A percentile compares a stretch with the other conserved stretches of the same genome.
Conservation (phyloP, 2,113 vertebrate genomes). For the Vidua chalybeata region DNA sequence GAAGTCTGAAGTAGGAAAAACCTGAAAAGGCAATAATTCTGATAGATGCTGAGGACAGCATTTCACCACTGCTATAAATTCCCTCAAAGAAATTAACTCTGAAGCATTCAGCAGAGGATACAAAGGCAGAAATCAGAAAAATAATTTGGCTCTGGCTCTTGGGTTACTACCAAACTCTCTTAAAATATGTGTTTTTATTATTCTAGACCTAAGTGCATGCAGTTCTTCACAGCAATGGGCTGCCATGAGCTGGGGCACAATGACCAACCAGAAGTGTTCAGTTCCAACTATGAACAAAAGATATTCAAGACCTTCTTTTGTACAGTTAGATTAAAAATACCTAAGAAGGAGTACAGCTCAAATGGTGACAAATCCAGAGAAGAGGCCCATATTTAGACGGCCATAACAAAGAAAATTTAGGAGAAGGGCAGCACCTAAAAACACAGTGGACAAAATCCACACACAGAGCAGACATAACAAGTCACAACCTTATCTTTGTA, state of each 20-base stretch:
- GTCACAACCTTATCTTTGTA: neutral
- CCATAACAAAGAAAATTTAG: neutral
- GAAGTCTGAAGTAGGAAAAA: constrained; percentile 23
- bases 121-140: constrained; percentile 12
- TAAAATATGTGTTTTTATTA: neutral
- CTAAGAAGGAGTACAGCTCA: neutral
- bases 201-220: neutral
- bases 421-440: neutral
- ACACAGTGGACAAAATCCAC: neutral
- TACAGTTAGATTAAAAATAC: neutral
- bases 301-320: neutral
- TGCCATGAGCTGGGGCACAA: neutral
- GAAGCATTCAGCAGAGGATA: constrained; percentile 9
- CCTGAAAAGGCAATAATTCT: constrained; percentile 59
- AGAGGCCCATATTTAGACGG: neutral
- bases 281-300: neutral
- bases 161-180: constrained; percentile 14
- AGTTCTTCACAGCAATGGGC: neutral
- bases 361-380: neutral
- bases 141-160: constrained; percentile 20
- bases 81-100: constrained; percentile 47
- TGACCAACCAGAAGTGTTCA: neutral
- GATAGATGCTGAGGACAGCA: constrained; percentile 52
- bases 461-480: neutral
- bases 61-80: constrained; percentile 50